phyloP scores from a whole-genome alignment of 2,113 vertebrate genomes.

The Psilopogon haemacephalus region DNA sequence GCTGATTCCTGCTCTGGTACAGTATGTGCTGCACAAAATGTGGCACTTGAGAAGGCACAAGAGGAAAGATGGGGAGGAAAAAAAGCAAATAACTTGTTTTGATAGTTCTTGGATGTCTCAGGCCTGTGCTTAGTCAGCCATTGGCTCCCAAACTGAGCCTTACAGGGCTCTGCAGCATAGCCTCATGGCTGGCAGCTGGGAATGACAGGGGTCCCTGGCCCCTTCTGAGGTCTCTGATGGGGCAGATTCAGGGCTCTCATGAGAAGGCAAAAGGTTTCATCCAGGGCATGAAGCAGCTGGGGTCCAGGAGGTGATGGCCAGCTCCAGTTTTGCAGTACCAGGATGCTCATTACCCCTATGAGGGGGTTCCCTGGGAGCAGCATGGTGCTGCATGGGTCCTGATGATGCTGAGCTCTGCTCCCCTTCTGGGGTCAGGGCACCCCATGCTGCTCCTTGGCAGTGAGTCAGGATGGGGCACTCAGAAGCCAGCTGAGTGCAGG shows the following conservation, averaged over 20 bases:
- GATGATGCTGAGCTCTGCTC: background rate
- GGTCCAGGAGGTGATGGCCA: background rate
- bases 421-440: background rate
- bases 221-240: background rate
- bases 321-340: background rate
- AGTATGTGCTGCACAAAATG: background rate
- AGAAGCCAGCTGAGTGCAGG: fast-evolving
- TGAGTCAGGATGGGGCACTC: background rate
- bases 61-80: background rate
- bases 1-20: background rate
- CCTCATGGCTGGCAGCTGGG: background rate
- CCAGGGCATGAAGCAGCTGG: background rate
- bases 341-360: background rate
- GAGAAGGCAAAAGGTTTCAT: background rate
- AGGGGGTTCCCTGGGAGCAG: background rate
- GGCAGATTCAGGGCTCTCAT: background rate
- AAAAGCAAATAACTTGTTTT: background rate
- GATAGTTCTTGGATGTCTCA: background rate
- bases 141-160: background rate
- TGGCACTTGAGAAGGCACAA: background rate
- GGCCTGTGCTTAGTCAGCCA: background rate
- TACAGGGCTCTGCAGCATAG: background rate
- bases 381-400: fast-evolving
- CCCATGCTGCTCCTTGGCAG: fast-evolving
- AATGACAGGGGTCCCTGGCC: fast-evolving